Percentiles rank a stretch among this genome's conserved stretches.
These are phyloP conservation scores for Dromaius novaehollandiae DNA, from an alignment of 2,113 vertebrate species.

Conservation along the genomic window DNA sequence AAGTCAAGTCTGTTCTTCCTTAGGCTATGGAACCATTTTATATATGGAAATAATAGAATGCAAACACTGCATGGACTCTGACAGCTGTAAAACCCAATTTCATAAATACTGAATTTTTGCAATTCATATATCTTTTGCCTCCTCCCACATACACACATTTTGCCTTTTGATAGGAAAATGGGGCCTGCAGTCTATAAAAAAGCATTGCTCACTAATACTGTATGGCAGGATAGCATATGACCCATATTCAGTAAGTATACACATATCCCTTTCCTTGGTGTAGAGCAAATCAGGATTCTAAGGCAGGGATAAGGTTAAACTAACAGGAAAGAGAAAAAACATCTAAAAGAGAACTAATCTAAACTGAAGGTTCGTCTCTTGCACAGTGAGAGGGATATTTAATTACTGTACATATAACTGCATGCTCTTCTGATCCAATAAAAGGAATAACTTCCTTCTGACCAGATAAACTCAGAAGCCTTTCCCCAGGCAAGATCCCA, in stretches of 20 bases:
- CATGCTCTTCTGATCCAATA: constrained; percentile 33
- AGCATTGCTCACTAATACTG: constrained; percentile 3
- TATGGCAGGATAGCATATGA: background rate
- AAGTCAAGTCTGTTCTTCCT: background rate
- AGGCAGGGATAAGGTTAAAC: constrained; percentile 23
- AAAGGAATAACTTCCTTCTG: constrained; percentile 15
- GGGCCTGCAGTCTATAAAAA: background rate
- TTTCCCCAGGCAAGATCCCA: background rate
- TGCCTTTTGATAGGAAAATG: background rate
- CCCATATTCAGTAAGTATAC: background rate
- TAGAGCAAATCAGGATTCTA: background rate
- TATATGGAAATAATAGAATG: background rate
- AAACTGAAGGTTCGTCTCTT: constrained; percentile 28
- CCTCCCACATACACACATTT: background rate
- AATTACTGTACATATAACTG: constrained; percentile 14
- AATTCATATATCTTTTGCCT: background rate
- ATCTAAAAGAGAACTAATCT: constrained; percentile 11
- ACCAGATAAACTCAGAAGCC: constrained; percentile 2
- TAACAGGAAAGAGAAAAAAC: constrained; percentile 20
- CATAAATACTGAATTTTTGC: background rate
- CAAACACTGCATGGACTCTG: constrained; percentile 9
- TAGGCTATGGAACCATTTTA: background rate
- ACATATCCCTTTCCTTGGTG: accelerated
- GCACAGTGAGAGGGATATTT: constrained; percentile 37
- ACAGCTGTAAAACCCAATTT: constrained; percentile 41